A percentile compares a stretch with the other conserved stretches of the same genome.
Conservation (phyloP, 1,140 invertebrate genomes). For the Rhopalosiphum padi region DNA sequence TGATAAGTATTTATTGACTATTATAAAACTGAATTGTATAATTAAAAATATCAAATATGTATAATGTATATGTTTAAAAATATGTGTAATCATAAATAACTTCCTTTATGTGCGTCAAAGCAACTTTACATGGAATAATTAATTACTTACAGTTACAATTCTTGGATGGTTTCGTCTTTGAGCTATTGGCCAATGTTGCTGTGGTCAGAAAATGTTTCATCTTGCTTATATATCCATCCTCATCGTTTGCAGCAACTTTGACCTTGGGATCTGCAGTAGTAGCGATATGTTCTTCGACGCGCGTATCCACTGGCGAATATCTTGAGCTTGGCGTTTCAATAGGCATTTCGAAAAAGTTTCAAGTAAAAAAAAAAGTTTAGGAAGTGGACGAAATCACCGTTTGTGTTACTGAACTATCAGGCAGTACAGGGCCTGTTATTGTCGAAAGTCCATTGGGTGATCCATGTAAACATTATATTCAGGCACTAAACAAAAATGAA, state of each 20-base stretch:
- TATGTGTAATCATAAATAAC: not conserved
- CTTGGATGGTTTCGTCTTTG: not conserved
- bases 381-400: not conserved
- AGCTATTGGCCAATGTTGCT: not conserved
- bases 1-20: not conserved
- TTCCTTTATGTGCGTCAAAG: not conserved
- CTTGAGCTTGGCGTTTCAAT: not conserved
- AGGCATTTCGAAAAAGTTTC: not conserved
- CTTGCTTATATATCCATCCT: not conserved
- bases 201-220: conserved; percentile 44
- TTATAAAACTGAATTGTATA: not conserved
- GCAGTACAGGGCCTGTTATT: not conserved
- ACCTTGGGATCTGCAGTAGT: not conserved
- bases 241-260: not conserved
- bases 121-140: not conserved
- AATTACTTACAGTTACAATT: conserved; percentile 47
- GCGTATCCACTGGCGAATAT: conserved; percentile 39
- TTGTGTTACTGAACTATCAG: not conserved
- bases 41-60: not conserved
- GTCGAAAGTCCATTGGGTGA: not conserved
- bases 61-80: not conserved
- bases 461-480: not conserved
- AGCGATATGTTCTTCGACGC: not conserved
- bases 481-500: not conserved
- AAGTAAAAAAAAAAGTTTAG: not conserved